Conservation (phyloP, 1,140 invertebrate genomes). For the Asobara japonica region DNA sequence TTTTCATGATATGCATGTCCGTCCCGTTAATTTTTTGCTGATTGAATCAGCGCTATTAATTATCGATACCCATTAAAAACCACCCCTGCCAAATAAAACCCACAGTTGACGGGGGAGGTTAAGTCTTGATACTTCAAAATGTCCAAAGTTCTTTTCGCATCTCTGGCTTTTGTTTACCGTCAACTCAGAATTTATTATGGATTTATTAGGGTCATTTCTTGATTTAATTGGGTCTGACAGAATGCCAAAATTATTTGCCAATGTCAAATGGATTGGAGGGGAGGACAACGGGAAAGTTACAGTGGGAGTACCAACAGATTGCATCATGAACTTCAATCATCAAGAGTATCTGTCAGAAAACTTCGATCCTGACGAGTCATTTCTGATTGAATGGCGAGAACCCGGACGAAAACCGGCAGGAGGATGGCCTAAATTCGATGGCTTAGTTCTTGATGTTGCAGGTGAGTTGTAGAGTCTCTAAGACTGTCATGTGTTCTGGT, state of each 20-base stretch:
- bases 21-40: background rate
- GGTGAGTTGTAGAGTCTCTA: background rate
- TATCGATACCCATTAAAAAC: background rate
- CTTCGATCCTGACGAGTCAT: background rate
- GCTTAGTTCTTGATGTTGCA: slow-evolving; percentile 1
- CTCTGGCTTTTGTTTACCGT: background rate
- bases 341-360: background rate
- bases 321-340: background rate
- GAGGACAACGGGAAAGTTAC: background rate
- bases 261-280: background rate
- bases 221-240: background rate
- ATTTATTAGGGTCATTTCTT: background rate
- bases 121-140: background rate
- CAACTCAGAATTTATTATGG: background rate
- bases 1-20: background rate
- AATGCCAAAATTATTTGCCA: slow-evolving; percentile 7
- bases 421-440: background rate
- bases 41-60: background rate
- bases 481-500: background rate
- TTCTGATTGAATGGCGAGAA: background rate
- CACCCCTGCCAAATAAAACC: background rate
- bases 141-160: background rate
- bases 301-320: slow-evolving; percentile 3
- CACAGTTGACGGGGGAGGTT: background rate
- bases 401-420: background rate